Evolutionary conservation across 2,797 vertebrate genomes (phyloP), one percentile per base, ranked within the genome.

Genomic region (Gambelia wislizenii): DNA sequence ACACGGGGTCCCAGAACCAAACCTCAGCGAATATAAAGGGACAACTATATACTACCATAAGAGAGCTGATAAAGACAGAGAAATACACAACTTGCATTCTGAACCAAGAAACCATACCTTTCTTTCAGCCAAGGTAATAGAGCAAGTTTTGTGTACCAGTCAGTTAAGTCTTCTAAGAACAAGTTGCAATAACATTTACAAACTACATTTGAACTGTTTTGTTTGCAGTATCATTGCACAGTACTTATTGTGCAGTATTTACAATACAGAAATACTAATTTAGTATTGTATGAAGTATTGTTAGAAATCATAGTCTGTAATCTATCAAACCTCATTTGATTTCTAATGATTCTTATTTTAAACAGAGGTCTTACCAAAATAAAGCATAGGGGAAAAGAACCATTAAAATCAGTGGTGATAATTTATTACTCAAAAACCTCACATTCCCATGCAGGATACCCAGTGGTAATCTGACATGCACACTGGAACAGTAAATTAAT

Each of bases 261-360:
- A 56, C 69, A 81, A 64, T 36, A 88, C n/a, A 76, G 59, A 61
- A 61, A 33, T 47, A 54, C 44, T n/a, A 0, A 36, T 69, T 25
- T 75, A 39, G 30, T 72, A 81, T 1, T 85, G 59, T 88, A 82
- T 0, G 0, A 69, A 72, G 9, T 2, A 39, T 61, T 0, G 0
- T 44, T 44, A 0, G 0, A 59, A 49, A 20, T 54, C 0, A 0
- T n/a, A 61, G 1, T 0, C 10, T 27, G 54, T 1, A 83, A 44
- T 2, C 86, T 74, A 83, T 52, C 8, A 67, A 54, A 0, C 39
- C 70, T 52, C 1, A 14, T 6, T 47, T 33, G 10, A 49, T 64
- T 33, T 44, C 36, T 10, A 76, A 84, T 84, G 13, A 77, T 49
- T 82, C 39, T 42, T 52, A 33, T 83, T 77, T 69, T 78, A 88